Conservation (phyloP, 2,113 vertebrate genomes). For the Callopanchax toddi region DNA sequence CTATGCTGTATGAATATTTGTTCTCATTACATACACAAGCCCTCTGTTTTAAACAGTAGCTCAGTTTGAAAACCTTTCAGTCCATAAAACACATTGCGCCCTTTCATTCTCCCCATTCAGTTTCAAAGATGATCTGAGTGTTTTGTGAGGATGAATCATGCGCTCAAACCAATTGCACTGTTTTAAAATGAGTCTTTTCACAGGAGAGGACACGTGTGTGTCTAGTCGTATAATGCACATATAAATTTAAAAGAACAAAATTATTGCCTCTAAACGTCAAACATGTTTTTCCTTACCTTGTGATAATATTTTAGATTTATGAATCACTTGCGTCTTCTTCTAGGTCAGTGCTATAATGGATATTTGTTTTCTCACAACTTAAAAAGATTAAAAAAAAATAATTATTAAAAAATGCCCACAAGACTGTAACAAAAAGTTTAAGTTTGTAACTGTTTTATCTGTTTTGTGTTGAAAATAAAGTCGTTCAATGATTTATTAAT, state of each 20-base stretch:
- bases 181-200: constrained; percentile 52
- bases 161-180: constrained; percentile 35
- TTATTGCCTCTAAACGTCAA: background rate
- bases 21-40: constrained; percentile 43
- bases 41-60: constrained; percentile 47
- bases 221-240: constrained; percentile 1
- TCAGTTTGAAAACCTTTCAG: constrained; percentile 34
- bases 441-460: no score
- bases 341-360: background rate
- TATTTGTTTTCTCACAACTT: background rate
- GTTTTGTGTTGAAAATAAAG: no score
- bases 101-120: constrained; percentile 37
- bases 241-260: constrained; percentile 7
- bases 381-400: no score
- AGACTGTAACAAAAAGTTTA: no score
- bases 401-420: no score
- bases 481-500: no score
- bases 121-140: constrained; percentile 43
- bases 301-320: background rate
- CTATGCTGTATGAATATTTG: constrained; percentile 3
- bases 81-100: constrained; percentile 20
- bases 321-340: background rate
- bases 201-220: constrained; percentile 12
- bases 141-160: constrained; percentile 51
- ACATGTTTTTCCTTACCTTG: background rate